Conservation (phyloP, 1,140 invertebrate species). For the Calycopis cecrops region DNA sequence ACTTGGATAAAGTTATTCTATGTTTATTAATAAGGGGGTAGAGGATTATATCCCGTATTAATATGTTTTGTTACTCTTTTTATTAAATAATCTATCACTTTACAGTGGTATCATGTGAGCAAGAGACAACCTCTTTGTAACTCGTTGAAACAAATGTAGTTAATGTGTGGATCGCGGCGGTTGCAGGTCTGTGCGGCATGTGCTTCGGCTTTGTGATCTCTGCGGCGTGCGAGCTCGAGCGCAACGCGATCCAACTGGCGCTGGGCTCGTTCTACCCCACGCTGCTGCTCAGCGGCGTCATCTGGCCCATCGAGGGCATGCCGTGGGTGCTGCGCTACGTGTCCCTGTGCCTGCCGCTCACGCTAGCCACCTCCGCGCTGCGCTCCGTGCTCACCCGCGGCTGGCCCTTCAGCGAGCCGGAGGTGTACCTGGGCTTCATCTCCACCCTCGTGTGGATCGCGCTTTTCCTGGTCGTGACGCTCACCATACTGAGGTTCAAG, state of each 20-base stretch:
- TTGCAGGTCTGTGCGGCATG: slow-evolving; percentile 89
- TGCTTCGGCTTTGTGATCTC: slow-evolving; percentile 96
- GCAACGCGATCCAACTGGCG: slow-evolving; percentile 95
- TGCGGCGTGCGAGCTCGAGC: slow-evolving; percentile 92
- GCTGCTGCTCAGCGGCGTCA: slow-evolving; percentile 91
- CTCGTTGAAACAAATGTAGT: too few species aligned
- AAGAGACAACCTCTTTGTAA: too few species aligned
- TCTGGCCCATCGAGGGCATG: slow-evolving; percentile 93
- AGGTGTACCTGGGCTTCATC: slow-evolving; percentile 92
- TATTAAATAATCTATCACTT: too few species aligned
- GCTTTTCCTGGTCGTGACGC: slow-evolving; percentile 88
- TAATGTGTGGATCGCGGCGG: background rate
- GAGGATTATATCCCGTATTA: too few species aligned
- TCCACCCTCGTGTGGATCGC: slow-evolving; percentile 92
- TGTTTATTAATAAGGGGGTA: too few species aligned
- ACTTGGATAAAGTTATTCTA: too few species aligned
- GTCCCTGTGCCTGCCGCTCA: slow-evolving; percentile 90
- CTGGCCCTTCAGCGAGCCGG: slow-evolving; percentile 87
- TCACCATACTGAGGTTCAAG: slow-evolving; percentile 87
- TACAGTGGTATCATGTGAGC: too few species aligned
- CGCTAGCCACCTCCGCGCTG: slow-evolving; percentile 92
- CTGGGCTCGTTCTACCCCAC: slow-evolving; percentile 97
- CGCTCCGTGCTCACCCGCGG: slow-evolving; percentile 92
- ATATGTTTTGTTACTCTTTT: too few species aligned
- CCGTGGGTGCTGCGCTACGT: slow-evolving; percentile 88